Evolutionary conservation across 2,113 vertebrate species (phyloP), one percentile per base, ranked within the genome.

Genomic region (Penelope pileata): DNA sequence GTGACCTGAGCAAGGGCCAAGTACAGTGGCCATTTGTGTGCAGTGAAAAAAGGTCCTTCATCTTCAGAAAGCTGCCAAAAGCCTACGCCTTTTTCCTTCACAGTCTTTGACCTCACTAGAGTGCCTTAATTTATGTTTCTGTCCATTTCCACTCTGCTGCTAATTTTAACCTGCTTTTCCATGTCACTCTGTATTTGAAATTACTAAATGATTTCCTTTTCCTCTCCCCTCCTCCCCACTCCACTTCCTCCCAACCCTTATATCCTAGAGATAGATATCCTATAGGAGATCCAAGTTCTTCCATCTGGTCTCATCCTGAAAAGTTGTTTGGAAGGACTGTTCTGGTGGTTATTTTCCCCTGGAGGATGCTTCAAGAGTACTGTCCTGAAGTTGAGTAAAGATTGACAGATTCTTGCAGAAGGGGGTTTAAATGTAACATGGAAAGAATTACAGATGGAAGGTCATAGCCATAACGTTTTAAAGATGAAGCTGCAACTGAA

Each of bases 1-100:
- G 3, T 83, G 82, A 94, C 70, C 84, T 67, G 70, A 90, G 42
- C 0, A 3, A 18, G 10, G 63, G 54, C 82, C 64, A 93, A 91
- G 67, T 74, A 85, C 72, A 70, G 59, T 77, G 80, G 64, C 47
- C 86, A 48, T 88, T 86, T 75, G 5, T 32, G n/a, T 75, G 32
- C 11, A 63, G 50, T 62, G 56, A 79, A 83, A 70, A 80, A 67
- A 89, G 21, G 26, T 76, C 63, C 45, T 80, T 88, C 86, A 69
- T 74, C 67, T 89, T 79, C 72, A 86, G 51, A 83, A 86, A 83
- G 18, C 81, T 96, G 72, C 90, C 90, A 95, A 95, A 94, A 86
- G 21, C 32, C 79, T 86, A 83, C 4, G 2, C 42, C 23, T 83
- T 88, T 94, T 93, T 40, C 34, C 67, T 58, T 85, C 67, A 12